Percentiles rank a stretch among this genome's conserved stretches.
phyloP scores from a whole-genome alignment of 2,113 vertebrate species.

The Hipposideros armiger region DNA sequence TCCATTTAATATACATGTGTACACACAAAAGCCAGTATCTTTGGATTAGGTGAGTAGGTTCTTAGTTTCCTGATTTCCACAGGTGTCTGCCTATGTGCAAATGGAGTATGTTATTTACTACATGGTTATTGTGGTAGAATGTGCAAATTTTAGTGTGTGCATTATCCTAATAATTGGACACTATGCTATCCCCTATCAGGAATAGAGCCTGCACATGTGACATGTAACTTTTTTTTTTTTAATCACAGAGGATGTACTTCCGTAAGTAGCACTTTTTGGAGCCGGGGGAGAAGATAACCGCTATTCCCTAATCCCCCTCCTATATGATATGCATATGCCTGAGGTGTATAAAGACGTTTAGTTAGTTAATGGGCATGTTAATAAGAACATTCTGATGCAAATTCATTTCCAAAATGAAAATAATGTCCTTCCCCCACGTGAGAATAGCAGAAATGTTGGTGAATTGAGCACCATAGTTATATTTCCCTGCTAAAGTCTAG shows the following conservation, averaged over 20 bases:
- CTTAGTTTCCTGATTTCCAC: constrained; percentile 59
- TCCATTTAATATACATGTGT: constrained; percentile 11
- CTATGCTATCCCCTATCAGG: constrained; percentile 63
- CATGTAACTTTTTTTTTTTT: constrained; percentile 69
- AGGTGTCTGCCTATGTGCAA: constrained; percentile 63
- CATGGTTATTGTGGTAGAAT: constrained; percentile 63
- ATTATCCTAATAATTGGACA: constrained; percentile 57
- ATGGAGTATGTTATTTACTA: constrained; percentile 63
- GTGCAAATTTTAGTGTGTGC: constrained; percentile 69
- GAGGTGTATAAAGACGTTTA: constrained; percentile 83
- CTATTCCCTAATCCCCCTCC: constrained; percentile 76
- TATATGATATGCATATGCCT: constrained; percentile 83
- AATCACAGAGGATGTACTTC: constrained; percentile 76
- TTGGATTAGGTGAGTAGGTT: constrained; percentile 46
- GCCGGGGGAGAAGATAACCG: constrained; percentile 80
- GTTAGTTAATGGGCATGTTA: constrained; percentile 84
- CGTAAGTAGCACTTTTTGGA: constrained; percentile 88
- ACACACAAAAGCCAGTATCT: constrained; percentile 48
- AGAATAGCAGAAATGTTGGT: constrained; percentile 80
- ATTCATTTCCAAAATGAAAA: constrained; percentile 86
- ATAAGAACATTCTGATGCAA: constrained; percentile 81
- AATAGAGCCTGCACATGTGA: constrained; percentile 79
- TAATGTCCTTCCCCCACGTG: constrained; percentile 78
- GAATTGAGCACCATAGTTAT: constrained; percentile 83
- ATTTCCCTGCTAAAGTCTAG: constrained; percentile 83